These are phyloP conservation scores for Fistularia tabacaria DNA, from an alignment of 2,797 vertebrate species.

Conservation along the genomic window DNA sequence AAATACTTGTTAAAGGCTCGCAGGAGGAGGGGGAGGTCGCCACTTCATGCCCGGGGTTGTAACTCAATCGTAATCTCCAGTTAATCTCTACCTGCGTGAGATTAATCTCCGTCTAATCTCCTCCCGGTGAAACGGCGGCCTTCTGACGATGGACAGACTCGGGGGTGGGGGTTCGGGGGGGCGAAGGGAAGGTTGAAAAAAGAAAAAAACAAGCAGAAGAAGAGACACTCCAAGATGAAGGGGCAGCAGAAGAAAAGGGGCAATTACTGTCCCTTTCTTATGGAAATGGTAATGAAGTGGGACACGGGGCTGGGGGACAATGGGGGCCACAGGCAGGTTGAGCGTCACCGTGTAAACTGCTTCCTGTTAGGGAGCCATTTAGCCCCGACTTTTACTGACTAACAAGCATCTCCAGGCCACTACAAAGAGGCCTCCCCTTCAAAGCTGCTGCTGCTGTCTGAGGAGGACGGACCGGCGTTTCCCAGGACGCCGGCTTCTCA, in stretches of 20 bases:
- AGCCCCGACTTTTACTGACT: slow-evolving; percentile 83
- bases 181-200: slow-evolving; percentile 10
- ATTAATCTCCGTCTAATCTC: no score
- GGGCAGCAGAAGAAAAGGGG: slow-evolving; percentile 78
- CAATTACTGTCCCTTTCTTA: slow-evolving; percentile 82
- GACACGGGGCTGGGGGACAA: slow-evolving; percentile 75
- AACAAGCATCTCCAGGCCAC: slow-evolving; percentile 79
- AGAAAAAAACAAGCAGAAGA: slow-evolving; percentile 17
- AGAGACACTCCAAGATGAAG: slow-evolving; percentile 74
- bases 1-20: no score
- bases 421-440: slow-evolving; percentile 79
- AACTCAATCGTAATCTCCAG: no score
- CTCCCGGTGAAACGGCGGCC: no score
- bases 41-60: no score
- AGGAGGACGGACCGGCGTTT: slow-evolving; percentile 54
- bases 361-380: slow-evolving; percentile 83
- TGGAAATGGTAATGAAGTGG: slow-evolving; percentile 85
- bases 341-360: slow-evolving; percentile 80
- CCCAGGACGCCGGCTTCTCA: slow-evolving; percentile 62
- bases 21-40: no score
- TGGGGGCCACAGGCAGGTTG: slow-evolving; percentile 72
- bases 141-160: no score
- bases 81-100: no score
- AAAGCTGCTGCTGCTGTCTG: slow-evolving; percentile 73
- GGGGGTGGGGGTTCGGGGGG: slow-evolving; percentile 9